phyloP scores from a whole-genome alignment of 2,888 invertebrate species.

The Ectobius pallidus region DNA sequence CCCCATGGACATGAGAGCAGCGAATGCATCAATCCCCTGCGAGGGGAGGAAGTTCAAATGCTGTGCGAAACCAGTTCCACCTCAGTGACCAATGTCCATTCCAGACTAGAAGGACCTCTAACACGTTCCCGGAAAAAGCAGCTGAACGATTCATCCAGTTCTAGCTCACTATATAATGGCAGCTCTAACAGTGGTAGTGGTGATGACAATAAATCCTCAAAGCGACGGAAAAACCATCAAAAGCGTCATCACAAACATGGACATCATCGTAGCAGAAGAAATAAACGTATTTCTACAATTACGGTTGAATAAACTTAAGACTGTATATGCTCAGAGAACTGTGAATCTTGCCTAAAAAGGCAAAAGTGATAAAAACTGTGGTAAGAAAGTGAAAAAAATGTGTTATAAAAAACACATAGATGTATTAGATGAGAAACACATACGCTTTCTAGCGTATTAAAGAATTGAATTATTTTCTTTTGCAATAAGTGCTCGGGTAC shows the following conservation, averaged over 20 bases:
- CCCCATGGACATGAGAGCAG: background rate
- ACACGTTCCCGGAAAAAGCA: conserved; percentile 44
- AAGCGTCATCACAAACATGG: conserved; percentile 35
- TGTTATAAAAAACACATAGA: too few species aligned
- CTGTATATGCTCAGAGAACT: too few species aligned
- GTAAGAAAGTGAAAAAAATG: too few species aligned
- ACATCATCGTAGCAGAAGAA: conserved; percentile 31
- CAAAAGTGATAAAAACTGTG: too few species aligned
- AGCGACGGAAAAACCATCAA: background rate
- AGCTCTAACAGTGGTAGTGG: background rate
- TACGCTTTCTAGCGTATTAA: too few species aligned
- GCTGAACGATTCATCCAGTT: conserved; percentile 31
- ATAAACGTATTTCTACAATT: conserved; percentile 35
- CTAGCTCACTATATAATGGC: conserved; percentile 24
- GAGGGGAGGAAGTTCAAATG: background rate
- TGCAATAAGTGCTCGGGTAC: too few species aligned
- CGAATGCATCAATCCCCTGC: background rate
- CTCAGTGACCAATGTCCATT: background rate
- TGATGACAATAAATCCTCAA: conserved; percentile 3
- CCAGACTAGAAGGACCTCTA: conserved; percentile 34
- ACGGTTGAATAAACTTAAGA: conserved; percentile 19
- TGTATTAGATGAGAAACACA: too few species aligned
- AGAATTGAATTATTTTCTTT: too few species aligned
- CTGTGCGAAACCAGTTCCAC: background rate
- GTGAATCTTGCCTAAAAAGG: too few species aligned